Conservation (phyloP, 2,888 invertebrate genomes). For the Lepeophtheirus nordmannii region DNA sequence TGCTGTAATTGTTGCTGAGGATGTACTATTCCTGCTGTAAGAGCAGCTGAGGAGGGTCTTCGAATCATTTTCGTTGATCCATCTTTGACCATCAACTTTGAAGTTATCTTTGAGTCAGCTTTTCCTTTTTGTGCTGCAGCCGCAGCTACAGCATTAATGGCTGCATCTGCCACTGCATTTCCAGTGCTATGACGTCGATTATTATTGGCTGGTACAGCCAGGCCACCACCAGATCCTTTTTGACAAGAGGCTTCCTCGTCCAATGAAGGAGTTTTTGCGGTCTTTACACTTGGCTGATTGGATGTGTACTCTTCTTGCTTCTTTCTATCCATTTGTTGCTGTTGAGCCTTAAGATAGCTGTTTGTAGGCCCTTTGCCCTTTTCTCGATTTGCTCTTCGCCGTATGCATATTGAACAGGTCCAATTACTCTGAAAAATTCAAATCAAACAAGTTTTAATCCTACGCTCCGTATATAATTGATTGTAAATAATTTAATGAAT, state of each 20-base stretch:
- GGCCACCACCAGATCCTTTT: conserved; percentile 2
- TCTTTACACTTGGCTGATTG: background rate
- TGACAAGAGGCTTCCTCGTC: background rate
- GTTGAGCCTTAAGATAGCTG: background rate
- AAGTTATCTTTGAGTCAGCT: background rate
- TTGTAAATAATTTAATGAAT: no score
- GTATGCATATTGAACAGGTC: conserved; percentile 15
- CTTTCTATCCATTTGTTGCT: background rate
- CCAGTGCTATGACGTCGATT: conserved; percentile 19
- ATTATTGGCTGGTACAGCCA: conserved; percentile 6
- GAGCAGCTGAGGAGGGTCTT: background rate
- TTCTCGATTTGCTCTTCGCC: conserved; percentile 6
- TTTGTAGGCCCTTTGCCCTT: conserved; percentile 2
- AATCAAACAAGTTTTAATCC: no score
- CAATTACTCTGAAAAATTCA: background rate
- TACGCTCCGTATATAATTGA: no score
- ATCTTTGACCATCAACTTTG: background rate
- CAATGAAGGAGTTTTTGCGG: background rate
- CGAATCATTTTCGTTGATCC: conserved; percentile 4
- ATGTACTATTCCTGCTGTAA: background rate
- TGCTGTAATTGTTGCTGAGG: background rate
- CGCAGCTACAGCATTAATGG: conserved; percentile 14
- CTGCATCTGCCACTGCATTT: conserved; percentile 4
- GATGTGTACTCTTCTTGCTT: background rate
- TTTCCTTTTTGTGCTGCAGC: background rate